Evolutionary conservation across 2,113 vertebrate genomes (phyloP), one percentile per base, ranked within the genome.

Genomic region (Balaeniceps rex): DNA sequence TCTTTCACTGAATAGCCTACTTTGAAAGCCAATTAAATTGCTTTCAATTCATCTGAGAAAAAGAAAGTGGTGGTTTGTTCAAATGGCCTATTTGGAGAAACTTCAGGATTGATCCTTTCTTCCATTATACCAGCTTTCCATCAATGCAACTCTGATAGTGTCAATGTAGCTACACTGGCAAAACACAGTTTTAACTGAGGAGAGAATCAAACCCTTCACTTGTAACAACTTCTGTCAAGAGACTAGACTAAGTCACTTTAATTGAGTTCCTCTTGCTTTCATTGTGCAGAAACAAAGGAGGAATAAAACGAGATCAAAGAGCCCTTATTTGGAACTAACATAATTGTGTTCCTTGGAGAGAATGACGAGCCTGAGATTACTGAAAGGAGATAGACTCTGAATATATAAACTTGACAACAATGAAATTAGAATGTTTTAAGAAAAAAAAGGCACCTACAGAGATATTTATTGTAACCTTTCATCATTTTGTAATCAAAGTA

Each of bases 281-380:
- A 93, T 94, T 96, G 93, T 94, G 86, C 86, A 40, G 96, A 96
- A 96, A 97, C 93, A 95, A 96, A 96, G 97, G 65, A 95, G 90
- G 95, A 95, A 95, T 96, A 95, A 96, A 95, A 96, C 95, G 91
- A 95, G 95, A 97, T 97, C 95, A 97, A 97, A 97, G 94, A 95
- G 84, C 70, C 91, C 89, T 97, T 97, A 95, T 97, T 93, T 97
- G 95, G 95, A 96, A 85, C 93, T 82, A 96, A 96, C 94, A 94
- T 95, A 96, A 95, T 96, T 97, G 95, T 91, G 84, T 95, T 93
- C 94, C 93, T 95, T 24, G 64, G 95, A 95, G 94, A 93, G 87
- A 83, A 95, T 26, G n/a, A 81, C 11, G 3, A 95, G 87, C 66
- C 72, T 5, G 21, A 94, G 93, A 95, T 96, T 96, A 97, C 95